Conservation (phyloP, 64 coral and sea anemone species). For the Porites australiensis region DNA sequence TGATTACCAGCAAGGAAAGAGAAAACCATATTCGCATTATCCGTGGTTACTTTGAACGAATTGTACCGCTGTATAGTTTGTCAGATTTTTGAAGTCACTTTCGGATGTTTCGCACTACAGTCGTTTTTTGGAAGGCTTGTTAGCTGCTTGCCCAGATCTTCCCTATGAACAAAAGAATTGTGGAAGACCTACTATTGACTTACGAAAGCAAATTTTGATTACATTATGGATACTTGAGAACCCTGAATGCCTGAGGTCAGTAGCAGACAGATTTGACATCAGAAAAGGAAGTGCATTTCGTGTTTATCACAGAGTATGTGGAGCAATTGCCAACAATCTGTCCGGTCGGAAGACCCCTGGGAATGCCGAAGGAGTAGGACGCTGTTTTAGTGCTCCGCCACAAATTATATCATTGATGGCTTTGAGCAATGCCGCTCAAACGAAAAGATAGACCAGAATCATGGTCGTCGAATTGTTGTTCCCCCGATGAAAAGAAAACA, state of each 20-base stretch:
- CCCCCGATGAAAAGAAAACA: too few species aligned
- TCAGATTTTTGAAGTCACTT: constrained; percentile 54
- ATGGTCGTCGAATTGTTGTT: too few species aligned
- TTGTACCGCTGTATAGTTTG: constrained; percentile 29
- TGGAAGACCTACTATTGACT: constrained; percentile 21
- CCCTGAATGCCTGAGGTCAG: constrained; percentile 4
- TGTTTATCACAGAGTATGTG: too few species aligned
- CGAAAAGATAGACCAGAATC: too few species aligned
- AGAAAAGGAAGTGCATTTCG: too few species aligned
- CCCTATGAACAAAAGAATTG: constrained; percentile 2
- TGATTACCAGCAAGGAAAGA: constrained; percentile 37
- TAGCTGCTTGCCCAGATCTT: constrained; percentile 32
- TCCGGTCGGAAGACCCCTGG: too few species aligned
- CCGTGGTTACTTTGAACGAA: constrained; percentile 14
- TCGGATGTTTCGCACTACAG: constrained; percentile 17
- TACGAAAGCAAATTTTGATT: constrained; percentile 50
- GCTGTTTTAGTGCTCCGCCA: too few species aligned
- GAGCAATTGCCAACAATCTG: too few species aligned
- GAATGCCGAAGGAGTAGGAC: too few species aligned
- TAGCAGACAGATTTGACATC: not conserved
- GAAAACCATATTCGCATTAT: constrained; percentile 32
- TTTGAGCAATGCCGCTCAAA: too few species aligned
- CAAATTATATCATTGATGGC: too few species aligned
- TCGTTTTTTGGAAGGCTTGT: not conserved
- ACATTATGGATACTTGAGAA: constrained; percentile 47